These are phyloP conservation scores for Hyperopisus bebe DNA, from an alignment of 2,113 vertebrate genomes.

Conservation along the genomic window DNA sequence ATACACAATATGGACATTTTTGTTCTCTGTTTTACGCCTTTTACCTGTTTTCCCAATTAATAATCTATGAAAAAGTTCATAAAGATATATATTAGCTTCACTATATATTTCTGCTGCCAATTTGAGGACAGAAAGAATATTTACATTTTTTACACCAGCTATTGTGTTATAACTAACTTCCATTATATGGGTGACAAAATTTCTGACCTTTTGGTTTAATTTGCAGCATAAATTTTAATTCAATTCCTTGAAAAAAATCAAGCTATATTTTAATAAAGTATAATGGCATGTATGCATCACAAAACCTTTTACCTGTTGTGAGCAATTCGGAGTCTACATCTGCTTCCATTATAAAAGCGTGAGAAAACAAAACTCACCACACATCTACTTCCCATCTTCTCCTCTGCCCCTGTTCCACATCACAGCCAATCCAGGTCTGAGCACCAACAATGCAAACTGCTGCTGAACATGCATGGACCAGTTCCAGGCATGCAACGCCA, in stretches of 20 bases:
- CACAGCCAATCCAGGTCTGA: conserved; percentile 38
- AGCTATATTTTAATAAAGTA: not conserved
- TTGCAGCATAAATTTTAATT: not conserved
- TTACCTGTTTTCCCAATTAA: not conserved
- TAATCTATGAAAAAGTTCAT: not conserved
- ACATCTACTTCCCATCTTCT: not conserved
- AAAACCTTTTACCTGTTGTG: not conserved
- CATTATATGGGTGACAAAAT: not conserved
- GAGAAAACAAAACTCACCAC: not conserved
- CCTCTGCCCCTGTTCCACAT: conserved; percentile 32
- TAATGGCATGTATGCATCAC: not conserved
- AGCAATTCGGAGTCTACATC: not conserved
- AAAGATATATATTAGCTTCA: not conserved
- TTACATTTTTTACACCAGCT: not conserved
- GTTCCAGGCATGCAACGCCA: conserved; percentile 53
- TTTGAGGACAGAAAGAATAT: not conserved
- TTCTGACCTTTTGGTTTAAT: not conserved
- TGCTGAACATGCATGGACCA: conserved; percentile 60
- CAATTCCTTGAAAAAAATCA: not conserved
- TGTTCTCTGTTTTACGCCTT: not conserved
- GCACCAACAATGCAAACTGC: conserved; percentile 54
- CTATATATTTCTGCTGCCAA: not conserved
- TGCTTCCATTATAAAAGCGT: not conserved
- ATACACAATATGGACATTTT: not conserved
- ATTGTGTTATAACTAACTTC: not conserved